These are phyloP conservation scores for Connochaetes taurinus DNA, from an alignment of 2,113 vertebrate species.

Conservation along the genomic window DNA sequence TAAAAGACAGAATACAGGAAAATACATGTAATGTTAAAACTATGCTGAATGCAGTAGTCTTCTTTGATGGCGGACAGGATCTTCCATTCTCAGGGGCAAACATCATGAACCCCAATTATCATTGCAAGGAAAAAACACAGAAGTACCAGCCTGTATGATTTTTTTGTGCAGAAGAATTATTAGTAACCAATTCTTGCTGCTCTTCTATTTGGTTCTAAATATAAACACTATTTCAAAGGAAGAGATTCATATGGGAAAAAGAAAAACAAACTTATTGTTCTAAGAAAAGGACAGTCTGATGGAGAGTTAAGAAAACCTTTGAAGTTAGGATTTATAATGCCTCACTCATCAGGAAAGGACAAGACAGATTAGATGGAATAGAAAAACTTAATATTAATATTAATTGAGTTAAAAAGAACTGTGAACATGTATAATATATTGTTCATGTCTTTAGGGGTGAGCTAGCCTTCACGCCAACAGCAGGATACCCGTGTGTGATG, in stretches of 20 bases:
- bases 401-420: background rate
- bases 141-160: background rate
- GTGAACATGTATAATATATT: background rate
- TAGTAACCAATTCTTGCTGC: background rate
- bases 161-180: background rate
- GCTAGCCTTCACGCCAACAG: background rate
- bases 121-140: background rate
- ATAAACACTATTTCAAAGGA: background rate
- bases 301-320: background rate
- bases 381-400: background rate
- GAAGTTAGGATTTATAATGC: background rate
- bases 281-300: background rate
- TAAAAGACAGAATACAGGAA: background rate
- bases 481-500: background rate
- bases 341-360: background rate
- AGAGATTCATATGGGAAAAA: background rate
- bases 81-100: background rate
- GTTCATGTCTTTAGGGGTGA: background rate
- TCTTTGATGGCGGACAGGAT: background rate
- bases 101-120: background rate
- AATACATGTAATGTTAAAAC: background rate
- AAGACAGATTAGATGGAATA: background rate
- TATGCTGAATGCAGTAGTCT: background rate
- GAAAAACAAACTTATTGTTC: background rate
- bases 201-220: slow-evolving; percentile 11